Conservation (phyloP, 2,888 invertebrate genomes). For the Caenorhabditis zanzibari region DNA sequence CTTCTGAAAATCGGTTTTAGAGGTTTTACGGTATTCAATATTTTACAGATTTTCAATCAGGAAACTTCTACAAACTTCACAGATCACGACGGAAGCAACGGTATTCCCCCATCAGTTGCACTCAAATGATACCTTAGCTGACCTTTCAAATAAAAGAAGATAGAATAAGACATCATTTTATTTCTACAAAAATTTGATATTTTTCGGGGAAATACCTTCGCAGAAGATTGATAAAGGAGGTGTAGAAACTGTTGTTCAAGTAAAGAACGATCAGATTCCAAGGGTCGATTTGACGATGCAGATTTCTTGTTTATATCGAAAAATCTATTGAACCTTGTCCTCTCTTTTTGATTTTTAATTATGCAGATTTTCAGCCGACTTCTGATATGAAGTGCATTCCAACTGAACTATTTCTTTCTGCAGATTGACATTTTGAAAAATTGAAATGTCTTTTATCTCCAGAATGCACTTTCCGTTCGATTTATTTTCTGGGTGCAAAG, state of each 20-base stretch:
- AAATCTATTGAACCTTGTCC: too few relatives aligned
- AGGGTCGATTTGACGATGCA: conserved; percentile 8
- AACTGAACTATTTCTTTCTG: not conserved
- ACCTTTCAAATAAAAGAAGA: not conserved
- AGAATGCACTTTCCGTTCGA: conserved; percentile 7
- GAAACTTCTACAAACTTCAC: not conserved
- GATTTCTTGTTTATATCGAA: too few relatives aligned
- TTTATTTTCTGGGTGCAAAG: conserved; percentile 34
- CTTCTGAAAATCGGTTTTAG: too few relatives aligned
- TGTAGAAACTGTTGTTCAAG: not conserved
- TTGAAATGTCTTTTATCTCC: not conserved
- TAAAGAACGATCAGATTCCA: conserved; percentile 30
- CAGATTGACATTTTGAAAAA: conserved; percentile 9
- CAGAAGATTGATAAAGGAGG: not conserved
- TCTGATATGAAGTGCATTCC: conserved; percentile 25
- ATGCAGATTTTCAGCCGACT: not conserved
- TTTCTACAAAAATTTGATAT: not conserved
- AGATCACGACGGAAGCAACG: not conserved
- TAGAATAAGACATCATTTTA: not conserved
- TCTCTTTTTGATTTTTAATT: too few relatives aligned
- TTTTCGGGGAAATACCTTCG: not conserved
- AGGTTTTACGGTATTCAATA: too few relatives aligned
- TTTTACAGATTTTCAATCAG: not conserved
- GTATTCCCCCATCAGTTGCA: not conserved
- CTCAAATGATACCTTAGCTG: not conserved